phyloP scores from a whole-genome alignment of 2,888 invertebrate species.

The Drosophila picticornis region DNA sequence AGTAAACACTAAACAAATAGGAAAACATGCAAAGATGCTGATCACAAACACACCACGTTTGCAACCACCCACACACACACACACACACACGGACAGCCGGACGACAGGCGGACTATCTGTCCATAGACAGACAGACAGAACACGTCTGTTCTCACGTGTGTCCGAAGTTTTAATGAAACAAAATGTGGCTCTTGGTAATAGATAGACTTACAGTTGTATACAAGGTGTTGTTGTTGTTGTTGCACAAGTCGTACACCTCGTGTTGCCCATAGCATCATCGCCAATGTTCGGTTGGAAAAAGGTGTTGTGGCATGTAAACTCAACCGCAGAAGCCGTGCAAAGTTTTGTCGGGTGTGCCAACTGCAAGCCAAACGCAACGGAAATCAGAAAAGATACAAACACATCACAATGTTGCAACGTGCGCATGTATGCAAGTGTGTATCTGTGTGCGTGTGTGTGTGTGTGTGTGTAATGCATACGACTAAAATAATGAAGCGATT shows the following conservation, averaged over 20 bases:
- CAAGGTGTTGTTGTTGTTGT: not conserved
- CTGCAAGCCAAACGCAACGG: constrained; percentile 53
- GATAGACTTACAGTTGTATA: constrained; percentile 19
- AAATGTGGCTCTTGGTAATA: constrained; percentile 53
- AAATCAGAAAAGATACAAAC: constrained; percentile 68
- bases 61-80: constrained; percentile 17
- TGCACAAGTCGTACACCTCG: constrained; percentile 3
- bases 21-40: constrained; percentile 70
- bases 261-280: constrained; percentile 39
- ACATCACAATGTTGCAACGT: constrained; percentile 19
- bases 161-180: constrained; percentile 77
- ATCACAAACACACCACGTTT: constrained; percentile 37
- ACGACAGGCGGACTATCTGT: constrained; percentile 7
- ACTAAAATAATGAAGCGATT: constrained; percentile 65
- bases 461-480: constrained; percentile 29
- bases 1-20: constrained; percentile 69
- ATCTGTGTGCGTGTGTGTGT: constrained; percentile 12
- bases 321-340: constrained; percentile 63
- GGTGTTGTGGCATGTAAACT: constrained; percentile 67
- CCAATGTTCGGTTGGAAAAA: constrained; percentile 35
- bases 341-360: constrained; percentile 46
- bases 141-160: constrained; percentile 48
- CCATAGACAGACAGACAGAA: constrained; percentile 7
- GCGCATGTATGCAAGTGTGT: constrained; percentile 4
- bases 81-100: constrained; percentile 2